phyloP scores from a whole-genome alignment of 2,888 invertebrate genomes.

The Microctonus aethiopoides region DNA sequence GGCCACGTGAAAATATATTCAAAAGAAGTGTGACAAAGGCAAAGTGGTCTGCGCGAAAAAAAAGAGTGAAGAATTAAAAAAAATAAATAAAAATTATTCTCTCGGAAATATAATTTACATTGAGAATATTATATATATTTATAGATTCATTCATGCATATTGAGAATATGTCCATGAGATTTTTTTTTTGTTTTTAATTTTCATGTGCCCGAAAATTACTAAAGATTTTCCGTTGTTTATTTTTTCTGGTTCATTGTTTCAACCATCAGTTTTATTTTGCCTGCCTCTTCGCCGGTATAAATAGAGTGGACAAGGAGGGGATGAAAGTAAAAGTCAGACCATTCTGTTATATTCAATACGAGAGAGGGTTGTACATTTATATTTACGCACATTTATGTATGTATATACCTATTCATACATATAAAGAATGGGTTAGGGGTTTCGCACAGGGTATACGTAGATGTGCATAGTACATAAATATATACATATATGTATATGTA shows the following conservation, averaged over 20 bases:
- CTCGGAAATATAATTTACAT: background rate
- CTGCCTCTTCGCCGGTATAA: background rate
- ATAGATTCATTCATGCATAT: background rate
- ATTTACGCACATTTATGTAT: background rate
- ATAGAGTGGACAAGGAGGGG: background rate
- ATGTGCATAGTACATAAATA: constrained; percentile 4
- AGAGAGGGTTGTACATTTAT: no score
- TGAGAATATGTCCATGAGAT: background rate
- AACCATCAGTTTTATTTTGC: background rate
- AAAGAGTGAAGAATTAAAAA: background rate
- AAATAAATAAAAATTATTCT: background rate
- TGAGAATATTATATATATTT: no score
- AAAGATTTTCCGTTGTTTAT: background rate
- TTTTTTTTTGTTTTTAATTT: no score
- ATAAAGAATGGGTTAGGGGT: constrained; percentile 36
- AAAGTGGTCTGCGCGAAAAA: background rate
- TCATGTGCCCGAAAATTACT: background rate
- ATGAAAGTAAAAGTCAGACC: constrained; percentile 26
- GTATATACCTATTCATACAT: background rate
- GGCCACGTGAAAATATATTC: background rate
- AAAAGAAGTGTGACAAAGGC: background rate
- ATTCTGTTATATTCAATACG: constrained; percentile 33
- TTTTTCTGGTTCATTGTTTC: background rate
- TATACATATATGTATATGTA: background rate
- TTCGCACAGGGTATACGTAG: constrained; percentile 9